phyloP scores from a whole-genome alignment of 2,888 invertebrate species.

The Trissolcus brochymenae region DNA sequence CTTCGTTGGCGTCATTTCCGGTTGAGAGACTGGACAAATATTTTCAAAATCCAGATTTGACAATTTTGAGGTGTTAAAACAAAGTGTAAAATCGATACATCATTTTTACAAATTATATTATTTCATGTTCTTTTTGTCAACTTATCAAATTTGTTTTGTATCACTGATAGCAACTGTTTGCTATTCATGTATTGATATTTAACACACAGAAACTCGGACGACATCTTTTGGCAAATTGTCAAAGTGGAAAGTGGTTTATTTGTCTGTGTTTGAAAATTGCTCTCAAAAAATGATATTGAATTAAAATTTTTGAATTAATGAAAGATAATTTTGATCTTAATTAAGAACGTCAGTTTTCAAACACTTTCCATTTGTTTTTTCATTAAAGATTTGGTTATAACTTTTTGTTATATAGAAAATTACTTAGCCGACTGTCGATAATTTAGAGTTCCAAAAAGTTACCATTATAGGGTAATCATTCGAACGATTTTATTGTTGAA shows the following conservation, averaged over 20 bases:
- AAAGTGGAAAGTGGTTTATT: neutral
- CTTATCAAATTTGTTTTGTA: no score
- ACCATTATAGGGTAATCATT: no score
- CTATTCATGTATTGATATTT: conserved; percentile 1
- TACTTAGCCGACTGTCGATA: no score
- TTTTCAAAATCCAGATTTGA: neutral
- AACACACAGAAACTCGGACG: neutral
- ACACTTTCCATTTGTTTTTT: no score
- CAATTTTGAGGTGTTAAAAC: no score
- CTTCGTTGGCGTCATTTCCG: conserved; percentile 43
- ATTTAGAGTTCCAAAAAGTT: no score
- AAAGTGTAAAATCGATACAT: no score
- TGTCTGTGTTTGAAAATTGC: neutral
- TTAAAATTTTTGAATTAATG: neutral
- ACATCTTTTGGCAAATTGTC: neutral
- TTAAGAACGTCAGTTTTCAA: neutral
- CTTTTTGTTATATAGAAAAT: no score
- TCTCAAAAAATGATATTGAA: neutral
- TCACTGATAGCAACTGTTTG: neutral
- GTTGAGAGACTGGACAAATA: conserved; percentile 8
- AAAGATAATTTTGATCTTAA: neutral
- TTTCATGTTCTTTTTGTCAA: no score
- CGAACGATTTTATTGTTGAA: no score
- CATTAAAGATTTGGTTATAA: no score
- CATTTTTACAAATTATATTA: no score